Percentiles rank a stretch among this genome's conserved stretches.
Evolutionary conservation across 35 echinoderm and acorn worm genomes (phyloP).

Genomic region (Heliocidaris erythrogramma): DNA sequence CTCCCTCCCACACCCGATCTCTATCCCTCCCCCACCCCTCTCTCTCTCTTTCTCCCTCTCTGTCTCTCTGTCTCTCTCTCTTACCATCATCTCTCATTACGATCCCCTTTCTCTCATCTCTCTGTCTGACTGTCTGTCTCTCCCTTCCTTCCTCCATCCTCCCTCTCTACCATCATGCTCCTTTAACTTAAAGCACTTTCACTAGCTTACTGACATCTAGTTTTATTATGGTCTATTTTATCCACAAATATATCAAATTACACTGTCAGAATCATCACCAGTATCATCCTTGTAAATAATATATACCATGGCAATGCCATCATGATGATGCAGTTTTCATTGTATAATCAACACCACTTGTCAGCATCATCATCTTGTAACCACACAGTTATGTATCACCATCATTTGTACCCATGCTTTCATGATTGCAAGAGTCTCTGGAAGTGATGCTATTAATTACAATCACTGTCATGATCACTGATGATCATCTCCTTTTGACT

Average conservation of each 20-base stretch:
- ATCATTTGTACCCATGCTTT: no score
- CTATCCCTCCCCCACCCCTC: no score
- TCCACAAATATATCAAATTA: no score
- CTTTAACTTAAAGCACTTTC: no score
- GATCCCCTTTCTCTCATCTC: background rate
- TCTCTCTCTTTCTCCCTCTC: background rate
- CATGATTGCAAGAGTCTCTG: no score
- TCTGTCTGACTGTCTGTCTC: background rate
- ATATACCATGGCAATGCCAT: background rate
- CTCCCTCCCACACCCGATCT: background rate
- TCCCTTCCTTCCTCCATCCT: background rate
- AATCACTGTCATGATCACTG: background rate
- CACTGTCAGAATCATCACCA: background rate
- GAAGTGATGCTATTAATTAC: no score
- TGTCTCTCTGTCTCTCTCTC: no score
- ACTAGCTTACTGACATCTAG: background rate
- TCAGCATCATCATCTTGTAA: no score
- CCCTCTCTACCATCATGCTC: no score
- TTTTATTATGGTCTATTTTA: no score
- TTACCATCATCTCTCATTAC: background rate
- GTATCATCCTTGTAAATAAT: background rate
- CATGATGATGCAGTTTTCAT: background rate
- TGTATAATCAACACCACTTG: background rate
- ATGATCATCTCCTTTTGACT: background rate
- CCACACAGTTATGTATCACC: no score